Base-by-base conservation (phyloP, 2,888 invertebrate species). In the Luperina nickerlii region DNA sequence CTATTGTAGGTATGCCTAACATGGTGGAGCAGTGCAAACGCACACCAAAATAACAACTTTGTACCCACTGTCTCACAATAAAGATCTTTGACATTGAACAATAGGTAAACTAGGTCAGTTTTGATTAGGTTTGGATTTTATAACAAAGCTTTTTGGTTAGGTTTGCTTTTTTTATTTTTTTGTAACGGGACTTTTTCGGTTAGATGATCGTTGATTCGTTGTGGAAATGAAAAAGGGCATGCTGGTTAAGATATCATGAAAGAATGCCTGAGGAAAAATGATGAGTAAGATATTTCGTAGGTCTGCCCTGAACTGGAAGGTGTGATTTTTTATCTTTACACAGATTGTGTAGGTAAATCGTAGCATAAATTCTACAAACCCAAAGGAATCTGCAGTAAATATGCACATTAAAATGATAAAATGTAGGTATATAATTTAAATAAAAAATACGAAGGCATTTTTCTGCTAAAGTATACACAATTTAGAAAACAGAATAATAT, bases 191-290 rank as follows among this genome's bases (percentile, higher is more conserved):
- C 57, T 76, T 65, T 18, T 70, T 77, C 70, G 70, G 69, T 76
- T 78, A 48, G 70, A 38, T 68, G 72, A 38, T 80, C 71, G 67
- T n/a, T n/a, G n/a, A n/a, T n/a, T n/a, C n/a, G n/a, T 79, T 81
- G 78, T 80, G 77, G 71, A 87, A 87, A 88, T 82, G 87, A 88
- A 82, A 82, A 84, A 80, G 62, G 42, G 20, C 76, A 87, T 84
- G 88, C 82, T 88, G 82, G 77, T 82, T 82, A 42, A 78, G 71
- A 84, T 77, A 82, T 83, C 73, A 84, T 75, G 79, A 84, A 78
- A 86, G 60, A 88, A 86, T 79, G 71, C 71, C 74, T 32, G 62
- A 76, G 42, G 51, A 82, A 77, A 82, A 80, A 68, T 45, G 7
- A 70, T 45, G 62, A 76, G 27, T 45, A 71, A 77, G 69, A 81